Conservation (phyloP, 2,888 invertebrate species). For the Aethes cnicana region DNA sequence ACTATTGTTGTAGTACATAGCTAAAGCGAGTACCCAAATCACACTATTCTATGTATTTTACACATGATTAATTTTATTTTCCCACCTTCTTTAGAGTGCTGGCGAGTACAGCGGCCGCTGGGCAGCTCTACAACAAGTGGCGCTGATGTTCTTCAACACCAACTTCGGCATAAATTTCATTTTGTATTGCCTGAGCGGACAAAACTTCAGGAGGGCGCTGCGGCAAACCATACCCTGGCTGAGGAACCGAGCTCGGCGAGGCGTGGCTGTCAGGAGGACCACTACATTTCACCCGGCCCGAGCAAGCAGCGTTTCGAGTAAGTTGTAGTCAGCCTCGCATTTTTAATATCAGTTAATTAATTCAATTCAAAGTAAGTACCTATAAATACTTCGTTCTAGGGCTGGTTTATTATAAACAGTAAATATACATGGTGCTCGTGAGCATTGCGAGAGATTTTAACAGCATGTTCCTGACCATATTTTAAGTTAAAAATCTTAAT, state of each 20-base stretch:
- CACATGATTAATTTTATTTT: constrained; percentile 18
- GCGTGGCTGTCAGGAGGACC: constrained; percentile 33
- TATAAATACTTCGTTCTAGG: no score
- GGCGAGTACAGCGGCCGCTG: constrained; percentile 64
- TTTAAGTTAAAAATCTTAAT: no score
- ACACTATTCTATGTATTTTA: no score
- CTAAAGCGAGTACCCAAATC: no score
- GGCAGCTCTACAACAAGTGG: constrained; percentile 84
- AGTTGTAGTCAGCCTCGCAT: constrained; percentile 31
- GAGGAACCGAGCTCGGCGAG: constrained; percentile 35
- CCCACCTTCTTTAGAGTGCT: constrained; percentile 46
- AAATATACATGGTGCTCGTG: no score
- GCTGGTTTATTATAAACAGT: no score
- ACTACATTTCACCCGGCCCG: constrained; percentile 39
- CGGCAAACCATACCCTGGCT: constrained; percentile 50
- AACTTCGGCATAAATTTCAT: constrained; percentile 93
- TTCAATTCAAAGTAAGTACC: no score
- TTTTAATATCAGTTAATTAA: no score
- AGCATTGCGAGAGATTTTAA: no score
- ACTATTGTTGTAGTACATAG: no score
- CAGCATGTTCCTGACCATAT: no score
- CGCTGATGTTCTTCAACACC: constrained; percentile 87
- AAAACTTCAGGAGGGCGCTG: constrained; percentile 88
- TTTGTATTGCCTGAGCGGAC: constrained; percentile 90
- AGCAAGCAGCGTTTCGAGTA: constrained; percentile 55